Conservation (phyloP, 1,140 invertebrate genomes). For the Drosophila bipectinata region DNA sequence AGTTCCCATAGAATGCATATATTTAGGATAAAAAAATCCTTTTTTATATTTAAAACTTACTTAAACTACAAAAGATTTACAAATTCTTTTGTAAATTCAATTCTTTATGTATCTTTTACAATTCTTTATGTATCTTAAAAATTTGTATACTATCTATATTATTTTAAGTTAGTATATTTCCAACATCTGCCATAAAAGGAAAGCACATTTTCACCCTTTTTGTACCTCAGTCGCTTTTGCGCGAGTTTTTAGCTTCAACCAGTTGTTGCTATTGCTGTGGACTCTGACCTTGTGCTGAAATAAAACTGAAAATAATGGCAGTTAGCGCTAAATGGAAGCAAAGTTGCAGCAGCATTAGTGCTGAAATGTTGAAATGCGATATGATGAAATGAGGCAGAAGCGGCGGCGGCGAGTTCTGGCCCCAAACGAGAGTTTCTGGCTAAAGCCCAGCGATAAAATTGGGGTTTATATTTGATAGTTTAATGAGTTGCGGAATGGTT, state of each 20-base stretch:
- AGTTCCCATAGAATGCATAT: no score
- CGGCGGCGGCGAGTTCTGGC: not conserved
- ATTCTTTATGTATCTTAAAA: not conserved
- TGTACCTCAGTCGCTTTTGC: constrained; percentile 15
- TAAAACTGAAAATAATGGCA: constrained; percentile 71
- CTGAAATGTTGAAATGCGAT: constrained; percentile 50
- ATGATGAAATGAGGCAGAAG: constrained; percentile 57
- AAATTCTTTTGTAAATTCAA: no score
- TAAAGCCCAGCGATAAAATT: constrained; percentile 35
- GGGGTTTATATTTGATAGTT: constrained; percentile 35
- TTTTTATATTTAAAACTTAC: no score
- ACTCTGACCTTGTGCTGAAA: constrained; percentile 60
- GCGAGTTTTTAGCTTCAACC: constrained; percentile 20
- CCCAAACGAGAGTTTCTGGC: constrained; percentile 6
- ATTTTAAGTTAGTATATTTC: not conserved
- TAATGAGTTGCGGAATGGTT: constrained; percentile 34
- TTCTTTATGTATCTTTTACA: no score
- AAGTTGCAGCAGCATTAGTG: constrained; percentile 62
- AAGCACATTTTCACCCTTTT: constrained; percentile 30
- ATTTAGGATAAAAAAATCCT: no score
- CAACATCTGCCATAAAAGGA: not conserved
- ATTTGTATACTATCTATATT: not conserved
- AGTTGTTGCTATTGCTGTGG: constrained; percentile 29
- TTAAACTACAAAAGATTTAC: no score
- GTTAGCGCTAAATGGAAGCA: constrained; percentile 66